Evolutionary conservation across 2,797 vertebrate genomes (phyloP), one percentile per base, ranked within the genome.

Genomic region (Neosilurus mollespiculum): DNA sequence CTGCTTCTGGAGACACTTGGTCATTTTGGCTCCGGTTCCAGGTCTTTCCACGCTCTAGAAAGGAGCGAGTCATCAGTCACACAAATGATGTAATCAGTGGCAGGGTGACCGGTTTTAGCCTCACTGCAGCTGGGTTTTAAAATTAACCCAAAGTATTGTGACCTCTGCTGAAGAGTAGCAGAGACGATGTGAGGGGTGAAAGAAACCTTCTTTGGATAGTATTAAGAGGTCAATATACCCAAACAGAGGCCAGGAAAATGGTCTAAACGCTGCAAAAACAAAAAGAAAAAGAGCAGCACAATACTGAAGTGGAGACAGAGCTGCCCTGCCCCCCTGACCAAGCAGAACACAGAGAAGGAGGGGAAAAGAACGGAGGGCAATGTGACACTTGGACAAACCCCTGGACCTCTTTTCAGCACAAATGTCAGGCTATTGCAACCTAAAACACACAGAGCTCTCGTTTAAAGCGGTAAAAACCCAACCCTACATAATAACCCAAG

Each of bases 191-290:
- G 0, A 5, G 1, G 9, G 6, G 12, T 30, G 61, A 30, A 78
- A 70, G 78, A 78, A 88, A 83, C 67, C 34, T 81, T 82, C 75
- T 76, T 59, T 9, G 79, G 64, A 62, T 24, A 43, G 83, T 69
- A 86, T 56, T 72, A 51, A 83, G 77, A 86, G 71, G 88, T 73
- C 86, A 87, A 81, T 62, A 82, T 82, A 81, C 85, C 81, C 34
- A 62, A 79, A 51, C 69, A 86, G 83, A 88, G 88, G 89, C 90
- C 88, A 88, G 5, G 26, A 78, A 87, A 87, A 78, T 88, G 86
- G 71, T 69, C n/a, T 70, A 54, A 84, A 72, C 70, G 65, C 26
- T 77, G 81, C 84, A 82, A 58, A 69, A 72, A 79, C 67, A 81
- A 86, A 87, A 89, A 85, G 64, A 80, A 70, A 18, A 30, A 76